A percentile compares a stretch with the other conserved stretches of the same genome.
Evolutionary conservation across 1,140 invertebrate genomes (phyloP).

Genomic region (Cataglyphis hispanica): DNA sequence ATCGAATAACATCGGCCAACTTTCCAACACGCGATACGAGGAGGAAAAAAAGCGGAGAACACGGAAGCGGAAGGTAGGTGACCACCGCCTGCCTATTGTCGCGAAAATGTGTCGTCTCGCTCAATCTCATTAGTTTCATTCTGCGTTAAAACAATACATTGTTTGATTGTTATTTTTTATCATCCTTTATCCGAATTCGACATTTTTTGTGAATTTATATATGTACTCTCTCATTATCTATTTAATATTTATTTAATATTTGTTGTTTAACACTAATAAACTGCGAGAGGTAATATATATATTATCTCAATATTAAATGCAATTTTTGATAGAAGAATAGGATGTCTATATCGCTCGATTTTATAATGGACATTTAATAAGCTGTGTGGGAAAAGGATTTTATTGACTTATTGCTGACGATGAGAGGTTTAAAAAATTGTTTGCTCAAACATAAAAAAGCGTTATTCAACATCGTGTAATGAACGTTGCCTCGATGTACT

Average conservation of each 20-base stretch:
- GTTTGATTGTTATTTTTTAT: background rate
- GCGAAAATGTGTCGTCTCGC: slow-evolving; percentile 29
- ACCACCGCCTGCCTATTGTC: slow-evolving; percentile 29
- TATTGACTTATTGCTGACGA: background rate
- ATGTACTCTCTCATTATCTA: background rate
- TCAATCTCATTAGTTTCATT: slow-evolving; percentile 1
- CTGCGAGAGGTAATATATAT: background rate
- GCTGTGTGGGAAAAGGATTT: background rate
- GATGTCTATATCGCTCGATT: background rate
- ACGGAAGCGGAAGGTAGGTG: background rate
- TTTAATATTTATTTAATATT: slow-evolving; percentile 1
- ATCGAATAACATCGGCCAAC: slow-evolving; percentile 41
- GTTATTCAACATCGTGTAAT: background rate
- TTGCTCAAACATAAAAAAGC: background rate
- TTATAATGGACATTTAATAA: background rate
- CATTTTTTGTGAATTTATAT: background rate
- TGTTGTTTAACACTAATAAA: background rate
- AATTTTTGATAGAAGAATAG: background rate
- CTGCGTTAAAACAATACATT: background rate
- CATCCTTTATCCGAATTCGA: background rate
- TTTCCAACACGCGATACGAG: slow-evolving; percentile 44
- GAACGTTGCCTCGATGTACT: background rate
- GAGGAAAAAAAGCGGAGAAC: slow-evolving; percentile 13
- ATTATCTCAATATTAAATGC: background rate
- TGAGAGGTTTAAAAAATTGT: slow-evolving; percentile 21